Conservation (phyloP, 2,888 invertebrate species). For the Watsonalla cultraria region DNA sequence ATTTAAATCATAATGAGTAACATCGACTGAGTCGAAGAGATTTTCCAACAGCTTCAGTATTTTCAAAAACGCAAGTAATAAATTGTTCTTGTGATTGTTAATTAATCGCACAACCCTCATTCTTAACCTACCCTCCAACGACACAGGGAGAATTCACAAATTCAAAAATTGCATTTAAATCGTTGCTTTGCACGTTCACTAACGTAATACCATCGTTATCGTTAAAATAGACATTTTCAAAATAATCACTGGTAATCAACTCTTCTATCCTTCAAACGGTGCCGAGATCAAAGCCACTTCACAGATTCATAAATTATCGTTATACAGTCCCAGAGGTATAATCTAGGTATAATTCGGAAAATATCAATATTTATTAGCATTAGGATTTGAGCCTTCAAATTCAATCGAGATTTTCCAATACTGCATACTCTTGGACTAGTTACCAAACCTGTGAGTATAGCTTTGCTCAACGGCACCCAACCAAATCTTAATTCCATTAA, state of each 20-base stretch:
- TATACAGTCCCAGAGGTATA: too few relatives aligned
- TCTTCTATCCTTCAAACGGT: neutral
- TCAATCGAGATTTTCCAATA: too few relatives aligned
- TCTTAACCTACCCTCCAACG: slow-evolving; percentile 5
- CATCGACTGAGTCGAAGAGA: too few relatives aligned
- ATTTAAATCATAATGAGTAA: too few relatives aligned
- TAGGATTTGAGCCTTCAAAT: too few relatives aligned
- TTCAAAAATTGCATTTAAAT: neutral
- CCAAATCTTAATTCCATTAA: slow-evolving; percentile 16
- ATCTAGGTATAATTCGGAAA: too few relatives aligned
- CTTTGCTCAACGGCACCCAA: slow-evolving; percentile 5
- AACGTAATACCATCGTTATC: neutral
- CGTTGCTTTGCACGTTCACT: neutral
- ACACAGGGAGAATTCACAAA: neutral
- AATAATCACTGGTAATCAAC: neutral
- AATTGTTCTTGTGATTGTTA: neutral
- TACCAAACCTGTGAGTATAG: neutral
- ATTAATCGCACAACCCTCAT: neutral
- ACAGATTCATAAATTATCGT: too few relatives aligned
- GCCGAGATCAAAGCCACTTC: neutral
- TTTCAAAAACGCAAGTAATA: too few relatives aligned
- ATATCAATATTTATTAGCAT: too few relatives aligned
- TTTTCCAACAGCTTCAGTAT: too few relatives aligned
- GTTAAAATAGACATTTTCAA: neutral
- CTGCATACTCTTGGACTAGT: neutral